Evolutionary conservation across 2,113 vertebrate genomes (phyloP).

Genomic region (Oreochromis niloticus): DNA sequence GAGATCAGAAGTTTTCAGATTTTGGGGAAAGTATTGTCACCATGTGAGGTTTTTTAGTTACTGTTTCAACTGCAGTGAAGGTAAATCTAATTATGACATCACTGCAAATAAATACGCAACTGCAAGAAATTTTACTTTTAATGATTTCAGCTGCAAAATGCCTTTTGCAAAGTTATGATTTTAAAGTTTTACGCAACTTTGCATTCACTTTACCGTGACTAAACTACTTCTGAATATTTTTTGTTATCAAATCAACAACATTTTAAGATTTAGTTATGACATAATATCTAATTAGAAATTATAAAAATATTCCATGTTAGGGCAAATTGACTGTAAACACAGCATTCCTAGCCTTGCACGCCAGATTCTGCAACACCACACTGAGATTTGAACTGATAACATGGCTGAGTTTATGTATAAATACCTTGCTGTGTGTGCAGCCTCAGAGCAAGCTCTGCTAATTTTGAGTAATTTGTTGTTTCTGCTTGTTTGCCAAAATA

Average conservation of each 20-base stretch:
- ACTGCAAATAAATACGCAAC: neutral
- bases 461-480: neutral
- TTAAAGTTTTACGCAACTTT: neutral
- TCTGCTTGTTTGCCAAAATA: neutral
- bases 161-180: rapidly evolving
- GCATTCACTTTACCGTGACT: neutral
- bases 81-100: neutral
- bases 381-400: neutral
- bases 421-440: neutral
- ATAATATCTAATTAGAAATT: neutral
- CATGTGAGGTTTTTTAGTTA: neutral
- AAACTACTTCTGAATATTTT: neutral
- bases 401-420: neutral
- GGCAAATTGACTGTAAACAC: neutral
- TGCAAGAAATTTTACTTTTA: neutral
- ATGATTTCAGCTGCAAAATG: neutral
- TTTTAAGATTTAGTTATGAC: neutral
- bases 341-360: neutral
- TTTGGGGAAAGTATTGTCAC: neutral
- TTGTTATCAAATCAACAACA: neutral
- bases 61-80: neutral
- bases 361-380: too few relatives aligned
- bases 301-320: neutral
- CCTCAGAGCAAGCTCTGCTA: neutral
- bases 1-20: neutral